These are phyloP conservation scores for Dipodomys merriami DNA, from an alignment of 2,113 vertebrate genomes.

Conservation along the genomic window DNA sequence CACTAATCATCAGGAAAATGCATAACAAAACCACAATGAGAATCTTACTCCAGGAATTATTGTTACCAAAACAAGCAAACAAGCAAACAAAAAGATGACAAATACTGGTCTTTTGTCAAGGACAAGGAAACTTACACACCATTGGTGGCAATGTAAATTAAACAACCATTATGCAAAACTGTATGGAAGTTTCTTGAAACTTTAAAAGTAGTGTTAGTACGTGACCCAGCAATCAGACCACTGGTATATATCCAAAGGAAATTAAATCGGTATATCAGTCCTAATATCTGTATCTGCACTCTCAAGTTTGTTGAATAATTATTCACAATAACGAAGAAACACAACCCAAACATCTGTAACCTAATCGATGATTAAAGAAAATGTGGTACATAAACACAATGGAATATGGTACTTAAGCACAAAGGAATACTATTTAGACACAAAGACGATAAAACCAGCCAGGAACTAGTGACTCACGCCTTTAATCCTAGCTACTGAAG, in stretches of 20 bases:
- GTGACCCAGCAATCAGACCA: neutral
- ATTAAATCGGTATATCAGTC: neutral
- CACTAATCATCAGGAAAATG: neutral
- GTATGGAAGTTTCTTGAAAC: neutral
- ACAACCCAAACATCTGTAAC: neutral
- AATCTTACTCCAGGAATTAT: neutral
- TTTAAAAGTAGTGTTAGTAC: neutral
- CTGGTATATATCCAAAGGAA: neutral
- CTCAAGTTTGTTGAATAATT: neutral
- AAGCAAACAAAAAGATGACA: neutral
- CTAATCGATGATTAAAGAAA: neutral
- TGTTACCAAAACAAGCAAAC: neutral
- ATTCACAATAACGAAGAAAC: too few relatives aligned
- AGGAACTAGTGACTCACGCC: too few relatives aligned
- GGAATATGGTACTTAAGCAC: neutral
- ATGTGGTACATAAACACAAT: neutral
- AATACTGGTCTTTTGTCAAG: neutral
- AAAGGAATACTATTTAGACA: too few relatives aligned
- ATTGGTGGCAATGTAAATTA: neutral
- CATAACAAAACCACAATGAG: neutral
- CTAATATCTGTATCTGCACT: neutral
- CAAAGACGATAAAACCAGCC: too few relatives aligned
- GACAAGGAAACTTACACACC: neutral
- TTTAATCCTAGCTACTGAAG: too few relatives aligned
- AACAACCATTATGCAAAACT: neutral